Conservation (phyloP, 1,140 invertebrate species). For the Octopus sinensis region DNA sequence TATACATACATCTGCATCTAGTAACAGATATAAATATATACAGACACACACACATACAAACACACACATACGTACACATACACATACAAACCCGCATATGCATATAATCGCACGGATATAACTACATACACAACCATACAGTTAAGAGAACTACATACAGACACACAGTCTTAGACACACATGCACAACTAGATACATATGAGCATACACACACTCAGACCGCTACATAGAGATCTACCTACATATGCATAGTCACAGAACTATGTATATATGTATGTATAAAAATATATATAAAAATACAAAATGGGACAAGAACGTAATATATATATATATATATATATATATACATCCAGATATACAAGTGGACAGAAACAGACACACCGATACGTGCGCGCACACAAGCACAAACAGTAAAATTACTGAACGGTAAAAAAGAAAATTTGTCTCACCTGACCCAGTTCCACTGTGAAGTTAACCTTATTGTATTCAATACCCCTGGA, state of each 20-base stretch:
- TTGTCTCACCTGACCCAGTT: conserved; percentile 79
- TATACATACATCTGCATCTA: not conserved
- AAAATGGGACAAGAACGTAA: not conserved
- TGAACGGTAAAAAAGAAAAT: not conserved
- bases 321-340: conserved; percentile 5
- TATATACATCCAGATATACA: not conserved
- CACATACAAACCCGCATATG: not conserved
- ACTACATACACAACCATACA: not conserved
- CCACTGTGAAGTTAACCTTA: conserved; percentile 94
- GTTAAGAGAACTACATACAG: not conserved
- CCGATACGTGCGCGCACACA: not conserved
- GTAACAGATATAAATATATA: not conserved
- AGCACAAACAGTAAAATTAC: not conserved
- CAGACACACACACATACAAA: not conserved
- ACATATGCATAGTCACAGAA: not conserved
- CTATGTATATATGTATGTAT: not conserved
- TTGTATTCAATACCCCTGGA: conserved; percentile 95
- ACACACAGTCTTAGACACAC: not conserved
- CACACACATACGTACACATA: not conserved
- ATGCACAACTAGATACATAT: not conserved
- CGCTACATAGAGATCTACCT: not conserved
- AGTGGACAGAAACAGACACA: not conserved
- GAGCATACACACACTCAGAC: not conserved
- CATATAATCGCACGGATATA: not conserved
- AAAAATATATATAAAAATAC: not conserved